Conservation (phyloP, 2,797 vertebrate genomes). For the Rallus crepitans region DNA sequence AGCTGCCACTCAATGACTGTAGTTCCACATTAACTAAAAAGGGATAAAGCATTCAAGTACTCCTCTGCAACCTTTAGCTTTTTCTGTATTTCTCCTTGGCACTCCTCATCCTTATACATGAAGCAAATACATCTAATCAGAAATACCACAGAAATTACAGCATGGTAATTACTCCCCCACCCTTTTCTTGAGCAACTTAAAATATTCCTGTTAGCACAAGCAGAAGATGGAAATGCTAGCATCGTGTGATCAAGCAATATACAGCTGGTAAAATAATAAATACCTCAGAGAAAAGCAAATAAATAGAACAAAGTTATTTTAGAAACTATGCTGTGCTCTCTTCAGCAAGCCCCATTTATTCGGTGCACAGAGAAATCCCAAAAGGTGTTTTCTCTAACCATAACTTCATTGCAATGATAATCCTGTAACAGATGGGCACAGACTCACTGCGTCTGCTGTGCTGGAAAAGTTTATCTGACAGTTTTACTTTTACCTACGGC, state of each 20-base stretch:
- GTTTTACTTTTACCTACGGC: neutral
- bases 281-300: neutral
- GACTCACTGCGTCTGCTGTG: neutral
- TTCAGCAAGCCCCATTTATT: neutral
- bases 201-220: slow-evolving; percentile 19
- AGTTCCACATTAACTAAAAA: neutral
- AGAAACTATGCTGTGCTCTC: neutral
- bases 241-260: neutral
- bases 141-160: slow-evolving; percentile 58
- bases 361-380: neutral
- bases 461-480: slow-evolving; percentile 6
- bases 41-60: slow-evolving; percentile 3
- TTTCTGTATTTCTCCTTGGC: neutral
- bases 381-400: neutral
- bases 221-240: neutral
- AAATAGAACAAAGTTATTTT: neutral
- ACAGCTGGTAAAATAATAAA: neutral
- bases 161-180: neutral
- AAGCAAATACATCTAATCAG: slow-evolving; percentile 18
- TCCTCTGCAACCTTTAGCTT: neutral
- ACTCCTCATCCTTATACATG: neutral
- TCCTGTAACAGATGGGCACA: slow-evolving; percentile 6
- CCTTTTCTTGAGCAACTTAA: neutral
- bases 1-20: neutral
- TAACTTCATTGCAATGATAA: slow-evolving; percentile 12